These are phyloP conservation scores for Cyrtorhinus lividipennis DNA, from an alignment of 1,140 invertebrate species.

Conservation along the genomic window DNA sequence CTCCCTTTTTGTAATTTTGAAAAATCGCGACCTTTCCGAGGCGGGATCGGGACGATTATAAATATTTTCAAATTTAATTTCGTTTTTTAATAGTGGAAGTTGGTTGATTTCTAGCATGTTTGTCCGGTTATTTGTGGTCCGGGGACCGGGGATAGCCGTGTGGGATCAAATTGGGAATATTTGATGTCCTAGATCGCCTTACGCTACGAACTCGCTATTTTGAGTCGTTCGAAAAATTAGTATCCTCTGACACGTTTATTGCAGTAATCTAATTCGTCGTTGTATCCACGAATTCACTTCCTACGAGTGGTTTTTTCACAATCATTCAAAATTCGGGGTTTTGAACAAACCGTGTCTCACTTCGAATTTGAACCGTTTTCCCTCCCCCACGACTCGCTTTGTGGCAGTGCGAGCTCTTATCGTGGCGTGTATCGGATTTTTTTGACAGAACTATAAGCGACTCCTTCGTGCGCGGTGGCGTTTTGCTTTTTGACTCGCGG, in stretches of 20 bases:
- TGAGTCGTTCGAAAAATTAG: neutral
- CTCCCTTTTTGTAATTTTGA: neutral
- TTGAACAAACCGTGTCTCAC: neutral
- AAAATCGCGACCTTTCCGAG: neutral
- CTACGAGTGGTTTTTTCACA: neutral
- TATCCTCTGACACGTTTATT: neutral
- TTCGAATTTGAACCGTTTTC: conserved; percentile 1
- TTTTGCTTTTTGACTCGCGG: neutral
- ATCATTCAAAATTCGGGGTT: neutral
- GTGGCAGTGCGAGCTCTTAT: neutral
- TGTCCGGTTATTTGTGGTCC: neutral
- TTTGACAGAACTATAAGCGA: neutral
- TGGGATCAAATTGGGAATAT: neutral
- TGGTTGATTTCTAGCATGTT: neutral
- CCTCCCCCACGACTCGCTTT: neutral
- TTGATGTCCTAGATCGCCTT: neutral
- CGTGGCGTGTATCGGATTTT: neutral
- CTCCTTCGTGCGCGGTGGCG: neutral
- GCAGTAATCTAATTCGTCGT: neutral
- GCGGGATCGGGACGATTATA: neutral
- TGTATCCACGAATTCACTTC: neutral
- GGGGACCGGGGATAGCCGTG: neutral
- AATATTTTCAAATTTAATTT: neutral
- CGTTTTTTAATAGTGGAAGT: neutral
- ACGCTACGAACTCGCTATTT: neutral